Conservation (phyloP, 1,140 invertebrate species). For the Eueides isabella region DNA sequence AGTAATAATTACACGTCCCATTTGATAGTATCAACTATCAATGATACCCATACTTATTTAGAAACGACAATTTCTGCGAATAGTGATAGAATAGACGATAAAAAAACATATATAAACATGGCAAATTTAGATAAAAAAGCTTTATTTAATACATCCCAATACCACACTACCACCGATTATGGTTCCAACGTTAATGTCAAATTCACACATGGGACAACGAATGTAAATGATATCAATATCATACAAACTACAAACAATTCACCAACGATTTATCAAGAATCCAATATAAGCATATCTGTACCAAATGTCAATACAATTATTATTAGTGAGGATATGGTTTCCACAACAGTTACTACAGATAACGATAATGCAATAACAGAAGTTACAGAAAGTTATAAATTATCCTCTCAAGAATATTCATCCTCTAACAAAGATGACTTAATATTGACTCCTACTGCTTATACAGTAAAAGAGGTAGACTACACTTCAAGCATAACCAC, state of each 20-base stretch:
- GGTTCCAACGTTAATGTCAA: not conserved
- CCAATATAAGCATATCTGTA: not conserved
- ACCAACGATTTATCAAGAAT: not conserved
- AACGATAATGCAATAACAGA: not conserved
- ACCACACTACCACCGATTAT: not conserved
- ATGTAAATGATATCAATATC: not conserved
- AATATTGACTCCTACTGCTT: not conserved
- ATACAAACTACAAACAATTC: conserved; percentile 4
- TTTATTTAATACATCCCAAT: not conserved
- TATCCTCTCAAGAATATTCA: not conserved
- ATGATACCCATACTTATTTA: conserved; percentile 14
- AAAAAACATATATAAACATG: not conserved
- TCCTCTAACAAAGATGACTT: not conserved
- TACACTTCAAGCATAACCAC: not conserved
- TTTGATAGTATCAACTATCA: conserved; percentile 21
- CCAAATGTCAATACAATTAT: not conserved
- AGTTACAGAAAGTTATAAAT: not conserved
- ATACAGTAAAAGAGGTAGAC: not conserved
- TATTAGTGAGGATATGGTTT: not conserved
- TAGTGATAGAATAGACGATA: not conserved
- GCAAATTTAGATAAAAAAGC: not conserved
- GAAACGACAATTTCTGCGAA: conserved; percentile 11
- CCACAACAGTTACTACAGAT: not conserved
- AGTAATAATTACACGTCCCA: conserved; percentile 50
- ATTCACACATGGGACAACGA: not conserved